These are phyloP conservation scores for Gastracanthus pulcherrimus DNA, from an alignment of 2,888 invertebrate genomes.

Conservation along the genomic window DNA sequence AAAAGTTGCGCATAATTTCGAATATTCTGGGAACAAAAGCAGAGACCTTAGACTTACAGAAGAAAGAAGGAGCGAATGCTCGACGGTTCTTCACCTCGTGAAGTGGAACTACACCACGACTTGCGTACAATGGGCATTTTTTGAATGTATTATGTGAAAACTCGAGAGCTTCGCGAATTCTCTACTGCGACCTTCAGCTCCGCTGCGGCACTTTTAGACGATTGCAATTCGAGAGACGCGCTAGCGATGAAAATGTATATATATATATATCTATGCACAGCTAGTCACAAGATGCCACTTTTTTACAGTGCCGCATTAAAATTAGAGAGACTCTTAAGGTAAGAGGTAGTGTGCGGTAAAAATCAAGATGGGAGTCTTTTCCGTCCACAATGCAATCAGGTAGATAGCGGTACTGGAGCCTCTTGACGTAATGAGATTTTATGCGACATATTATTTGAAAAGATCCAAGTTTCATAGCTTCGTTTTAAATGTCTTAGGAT, in stretches of 20 bases:
- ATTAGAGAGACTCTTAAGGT: not conserved
- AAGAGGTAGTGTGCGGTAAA: not conserved
- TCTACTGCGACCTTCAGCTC: too few relatives aligned
- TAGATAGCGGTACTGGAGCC: not conserved
- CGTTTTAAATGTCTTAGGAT: too few relatives aligned
- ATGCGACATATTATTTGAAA: too few relatives aligned
- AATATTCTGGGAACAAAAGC: constrained; percentile 25
- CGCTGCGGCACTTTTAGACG: not conserved
- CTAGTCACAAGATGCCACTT: too few relatives aligned
- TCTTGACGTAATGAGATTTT: too few relatives aligned
- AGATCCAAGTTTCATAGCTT: too few relatives aligned
- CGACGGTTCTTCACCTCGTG: constrained; percentile 17
- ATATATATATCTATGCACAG: too few relatives aligned
- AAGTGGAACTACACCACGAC: constrained; percentile 1
- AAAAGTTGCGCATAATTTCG: constrained; percentile 32
- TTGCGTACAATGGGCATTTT: constrained; percentile 6
- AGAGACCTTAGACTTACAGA: not conserved
- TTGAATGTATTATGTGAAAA: not conserved
- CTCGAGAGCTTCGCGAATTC: too few relatives aligned
- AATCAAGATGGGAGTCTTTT: not conserved
- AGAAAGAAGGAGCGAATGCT: not conserved
- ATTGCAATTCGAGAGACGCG: not conserved
- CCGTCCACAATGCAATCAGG: not conserved
- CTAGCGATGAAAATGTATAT: not conserved
- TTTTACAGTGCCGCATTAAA: not conserved